Evolutionary conservation across 2,113 vertebrate genomes (phyloP), one percentile per base, ranked within the genome.

Genomic region (Varanus salvator): DNA sequence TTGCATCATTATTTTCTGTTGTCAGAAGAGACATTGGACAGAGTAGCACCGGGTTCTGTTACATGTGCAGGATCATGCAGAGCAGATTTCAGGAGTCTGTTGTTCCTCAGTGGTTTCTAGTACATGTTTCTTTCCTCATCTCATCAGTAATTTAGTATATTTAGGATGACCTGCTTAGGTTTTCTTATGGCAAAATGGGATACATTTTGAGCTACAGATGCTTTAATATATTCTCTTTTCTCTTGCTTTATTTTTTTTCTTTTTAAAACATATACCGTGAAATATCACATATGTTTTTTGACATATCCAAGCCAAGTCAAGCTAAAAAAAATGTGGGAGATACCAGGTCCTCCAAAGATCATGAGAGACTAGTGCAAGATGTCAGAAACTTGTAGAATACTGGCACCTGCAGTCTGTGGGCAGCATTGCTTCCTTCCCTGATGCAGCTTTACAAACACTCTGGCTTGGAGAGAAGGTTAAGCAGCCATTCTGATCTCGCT

Each of bases 401-500:
- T 93, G 93, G 84, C 92, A 93, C 91, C 95, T 95, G 85, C 92
- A 66, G 95, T 90, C 31, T 27, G 1, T 5, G 0, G 1, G 14
- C 19, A 83, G 52, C 25, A 93, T 87, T 91, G 69, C 92, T 54
- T 64, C 38, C 8, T 7, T 80, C 66, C 29, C 12, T 80, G 72
- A 38, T 57, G 34, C 44, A 68, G 25, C 21, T 72, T 44, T n/a
- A 60, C 31, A 80, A 29, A 31, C 34, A 31, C 74, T 38, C 66
- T 50, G 50, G 8, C 8, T 27, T 69, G 72, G 57, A 52, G 44
- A 54, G 25, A 69, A n/a, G 31, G 48, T 23, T 54, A 75, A 54
- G 50, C 11, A 44, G 52, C 8, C 60, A 57, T 85, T 76, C 25
- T 23, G 60, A 85, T 38, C 38, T 66, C 14, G 50, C 38, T 54